Evolutionary conservation across 1,140 invertebrate species (phyloP).

Genomic region (Metaphire vulgaris): DNA sequence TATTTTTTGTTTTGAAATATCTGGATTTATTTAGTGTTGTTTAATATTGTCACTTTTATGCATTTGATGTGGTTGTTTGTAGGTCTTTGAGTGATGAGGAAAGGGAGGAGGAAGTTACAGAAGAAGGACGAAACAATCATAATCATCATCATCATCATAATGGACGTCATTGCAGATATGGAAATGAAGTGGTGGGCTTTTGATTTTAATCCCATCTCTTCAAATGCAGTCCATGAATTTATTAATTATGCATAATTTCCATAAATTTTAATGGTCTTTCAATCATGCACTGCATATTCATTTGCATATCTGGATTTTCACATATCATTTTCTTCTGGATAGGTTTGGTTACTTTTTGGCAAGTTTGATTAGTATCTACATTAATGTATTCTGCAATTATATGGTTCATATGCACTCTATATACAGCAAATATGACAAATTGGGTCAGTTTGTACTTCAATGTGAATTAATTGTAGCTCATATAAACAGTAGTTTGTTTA

Average conservation of each 20-base stretch:
- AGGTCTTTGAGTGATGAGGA: not conserved
- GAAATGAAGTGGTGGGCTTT: not conserved
- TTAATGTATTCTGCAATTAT: no score
- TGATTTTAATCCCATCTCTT: not conserved
- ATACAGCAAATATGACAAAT: no score
- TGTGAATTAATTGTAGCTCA: no score
- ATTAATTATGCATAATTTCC: not conserved
- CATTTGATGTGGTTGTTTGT: not conserved
- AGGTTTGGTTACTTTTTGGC: no score
- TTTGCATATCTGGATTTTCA: no score
- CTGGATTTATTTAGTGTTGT: not conserved
- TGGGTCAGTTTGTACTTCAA: no score
- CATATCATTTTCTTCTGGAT: no score
- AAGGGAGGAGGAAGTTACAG: not conserved
- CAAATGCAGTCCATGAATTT: not conserved
- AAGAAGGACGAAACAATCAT: not conserved
- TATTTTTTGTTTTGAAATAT: not conserved
- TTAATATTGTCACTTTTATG: not conserved
- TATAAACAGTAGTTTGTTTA: no score
- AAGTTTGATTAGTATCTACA: no score
- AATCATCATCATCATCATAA: not conserved
- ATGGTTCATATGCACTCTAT: no score
- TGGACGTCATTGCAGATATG: not conserved
- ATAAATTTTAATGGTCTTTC: not conserved
- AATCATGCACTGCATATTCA: not conserved